Base-by-base conservation (phyloP, 2,113 vertebrate species). In the Menura novaehollandiae region DNA sequence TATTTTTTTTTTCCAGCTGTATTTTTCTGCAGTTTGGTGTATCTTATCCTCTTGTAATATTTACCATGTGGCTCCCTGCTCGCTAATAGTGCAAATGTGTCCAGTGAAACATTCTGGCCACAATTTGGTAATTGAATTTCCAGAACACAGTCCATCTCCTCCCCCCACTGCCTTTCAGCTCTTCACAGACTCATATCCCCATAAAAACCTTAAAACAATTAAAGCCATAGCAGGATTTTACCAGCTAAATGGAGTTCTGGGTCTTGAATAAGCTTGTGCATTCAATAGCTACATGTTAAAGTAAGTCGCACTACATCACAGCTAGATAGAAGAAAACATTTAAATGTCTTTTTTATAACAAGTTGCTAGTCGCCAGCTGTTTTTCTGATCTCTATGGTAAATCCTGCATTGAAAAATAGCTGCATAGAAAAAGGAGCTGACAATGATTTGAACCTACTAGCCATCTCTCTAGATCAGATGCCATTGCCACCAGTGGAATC, bases 371-470 rank as follows among this genome's bases (percentile, higher is more conserved):
- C 46, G 15, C 91, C 97, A 97, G 97, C 96, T 97, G 96, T 94
- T 97, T 97, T 97, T 94, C 93, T 97, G 95, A 96, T 97, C 90
- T 85, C 86, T 58, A 78, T 92, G 88, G 93, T 90, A 96, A 96
- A 96, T 75, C 62, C 64, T 90, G 75, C 47, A 39, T 52, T 90
- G 88, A 97, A 95, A 94, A 82, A 92, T 49, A 63, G 83, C 83
- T 96, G 89, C 94, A 96, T 96, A 91, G 89, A 95, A 97, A 97
- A 96, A 97, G 8, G 44, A 66, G 13, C 74, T 87, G 89, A 91
- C 88, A 94, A 32, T 47, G 47, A 96, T 94, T 95, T 78, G 86
- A 96, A 94, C 83, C 88, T 67, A 85, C 59, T 60, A 43, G 68
- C 68, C 92, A 66, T 69, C 91, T 93, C 52, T 11, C 75, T 75